Evolutionary conservation across 2,113 vertebrate genomes (phyloP).

Genomic region (Gambusia holbrooki): DNA sequence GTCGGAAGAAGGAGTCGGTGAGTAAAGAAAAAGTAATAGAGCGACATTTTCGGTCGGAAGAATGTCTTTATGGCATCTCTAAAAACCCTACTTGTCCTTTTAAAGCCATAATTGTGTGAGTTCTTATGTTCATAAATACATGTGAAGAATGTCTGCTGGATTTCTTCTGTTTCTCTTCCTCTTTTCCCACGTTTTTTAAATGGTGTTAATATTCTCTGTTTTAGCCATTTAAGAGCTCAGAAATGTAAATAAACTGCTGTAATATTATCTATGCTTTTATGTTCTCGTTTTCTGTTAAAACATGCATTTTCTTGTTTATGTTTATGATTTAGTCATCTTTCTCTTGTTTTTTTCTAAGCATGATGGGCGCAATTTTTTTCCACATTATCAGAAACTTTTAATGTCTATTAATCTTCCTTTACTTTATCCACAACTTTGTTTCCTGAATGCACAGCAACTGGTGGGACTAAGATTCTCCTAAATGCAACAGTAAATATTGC

Average conservation of each 20-base stretch:
- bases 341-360: no score
- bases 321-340: background rate
- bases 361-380: no score
- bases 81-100: accelerated
- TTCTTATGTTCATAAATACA: background rate
- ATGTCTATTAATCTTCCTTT: no score
- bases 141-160: background rate
- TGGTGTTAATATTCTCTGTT: background rate
- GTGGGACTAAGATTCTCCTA: conserved; percentile 28
- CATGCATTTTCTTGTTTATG: background rate
- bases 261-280: background rate
- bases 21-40: conserved; percentile 48
- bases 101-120: background rate
- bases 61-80: background rate
- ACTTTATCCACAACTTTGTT: conserved; percentile 7
- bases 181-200: background rate
- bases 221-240: background rate
- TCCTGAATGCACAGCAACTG: conserved; percentile 55
- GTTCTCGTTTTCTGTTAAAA: background rate
- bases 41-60: background rate
- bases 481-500: background rate
- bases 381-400: no score
- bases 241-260: background rate
- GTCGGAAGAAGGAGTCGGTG: conserved; percentile 84
- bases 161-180: background rate